These are phyloP conservation scores for Actinia equina DNA, from an alignment of 64 coral and sea anemone genomes.

Conservation along the genomic window DNA sequence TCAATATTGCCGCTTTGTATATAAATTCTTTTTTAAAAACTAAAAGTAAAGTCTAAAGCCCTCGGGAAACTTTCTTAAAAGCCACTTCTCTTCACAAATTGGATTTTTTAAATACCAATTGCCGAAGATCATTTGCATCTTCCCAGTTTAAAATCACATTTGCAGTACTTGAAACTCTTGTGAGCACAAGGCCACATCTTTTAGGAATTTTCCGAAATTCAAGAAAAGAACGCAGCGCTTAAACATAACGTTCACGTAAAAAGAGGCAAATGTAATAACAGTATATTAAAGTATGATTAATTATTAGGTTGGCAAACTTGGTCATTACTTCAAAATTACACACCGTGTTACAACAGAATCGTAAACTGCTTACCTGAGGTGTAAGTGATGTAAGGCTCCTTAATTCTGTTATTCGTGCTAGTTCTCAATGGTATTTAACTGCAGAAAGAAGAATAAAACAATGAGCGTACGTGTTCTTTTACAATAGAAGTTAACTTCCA, in stretches of 20 bases:
- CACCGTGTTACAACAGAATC: background rate
- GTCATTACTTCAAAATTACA: background rate
- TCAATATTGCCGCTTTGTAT: background rate
- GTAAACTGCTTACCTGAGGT: background rate
- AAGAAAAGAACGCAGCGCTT: background rate
- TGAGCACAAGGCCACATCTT: too few species aligned
- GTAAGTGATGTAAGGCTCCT: too few species aligned
- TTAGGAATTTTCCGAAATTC: background rate
- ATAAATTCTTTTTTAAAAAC: background rate
- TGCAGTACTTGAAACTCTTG: too few species aligned
- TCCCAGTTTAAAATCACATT: background rate
- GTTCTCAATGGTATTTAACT: too few species aligned
- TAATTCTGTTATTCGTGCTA: too few species aligned
- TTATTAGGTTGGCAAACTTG: background rate
- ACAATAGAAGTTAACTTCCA: background rate
- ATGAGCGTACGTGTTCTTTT: background rate
- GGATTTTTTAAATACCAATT: too few species aligned
- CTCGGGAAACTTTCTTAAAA: slow-evolving; percentile 12
- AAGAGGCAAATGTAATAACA: background rate
- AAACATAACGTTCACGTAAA: too few species aligned
- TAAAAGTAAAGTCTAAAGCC: background rate
- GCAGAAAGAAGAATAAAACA: background rate
- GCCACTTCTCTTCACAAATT: background rate
- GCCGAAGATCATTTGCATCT: background rate
- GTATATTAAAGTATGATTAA: too few species aligned